These are phyloP conservation scores for Pandemis corylana DNA, from an alignment of 2,888 invertebrate species.

Conservation along the genomic window DNA sequence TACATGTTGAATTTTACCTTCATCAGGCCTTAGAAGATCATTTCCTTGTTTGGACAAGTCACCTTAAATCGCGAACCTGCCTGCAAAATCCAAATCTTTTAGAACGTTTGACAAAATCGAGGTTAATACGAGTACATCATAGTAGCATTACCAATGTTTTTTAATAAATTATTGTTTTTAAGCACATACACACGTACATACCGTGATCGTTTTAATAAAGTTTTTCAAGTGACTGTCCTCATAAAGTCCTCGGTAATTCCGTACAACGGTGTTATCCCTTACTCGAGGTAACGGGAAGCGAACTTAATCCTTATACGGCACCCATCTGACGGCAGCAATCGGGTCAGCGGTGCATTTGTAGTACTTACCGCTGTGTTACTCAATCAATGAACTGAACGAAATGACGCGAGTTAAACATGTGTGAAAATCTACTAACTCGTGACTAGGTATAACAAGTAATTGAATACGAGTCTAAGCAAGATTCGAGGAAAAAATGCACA, in stretches of 20 bases:
- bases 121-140: conserved; percentile 44
- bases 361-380: conserved; percentile 53
- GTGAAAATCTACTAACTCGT: conserved; percentile 48
- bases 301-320: conserved; percentile 77
- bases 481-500: conserved; percentile 55
- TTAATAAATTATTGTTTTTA: background rate
- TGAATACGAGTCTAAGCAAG: conserved; percentile 50
- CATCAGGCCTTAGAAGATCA: conserved; percentile 50
- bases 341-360: conserved; percentile 47
- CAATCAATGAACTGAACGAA: conserved; percentile 52
- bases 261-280: conserved; percentile 68
- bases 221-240: conserved; percentile 41
- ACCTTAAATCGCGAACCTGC: conserved; percentile 66
- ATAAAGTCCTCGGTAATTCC: conserved; percentile 51
- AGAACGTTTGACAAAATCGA: conserved; percentile 48
- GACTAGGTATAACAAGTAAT: conserved; percentile 47
- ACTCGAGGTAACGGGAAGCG: conserved; percentile 71
- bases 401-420: conserved; percentile 43
- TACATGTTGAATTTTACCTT: conserved; percentile 24
- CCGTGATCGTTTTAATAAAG: conserved; percentile 18
- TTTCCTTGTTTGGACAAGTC: conserved; percentile 60
- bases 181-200: background rate
- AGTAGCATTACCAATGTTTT: background rate
- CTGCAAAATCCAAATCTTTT: conserved; percentile 38
- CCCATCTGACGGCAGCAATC: conserved; percentile 53